phyloP scores from a whole-genome alignment of 2,888 invertebrate genomes.

The Aphidius colemani region DNA sequence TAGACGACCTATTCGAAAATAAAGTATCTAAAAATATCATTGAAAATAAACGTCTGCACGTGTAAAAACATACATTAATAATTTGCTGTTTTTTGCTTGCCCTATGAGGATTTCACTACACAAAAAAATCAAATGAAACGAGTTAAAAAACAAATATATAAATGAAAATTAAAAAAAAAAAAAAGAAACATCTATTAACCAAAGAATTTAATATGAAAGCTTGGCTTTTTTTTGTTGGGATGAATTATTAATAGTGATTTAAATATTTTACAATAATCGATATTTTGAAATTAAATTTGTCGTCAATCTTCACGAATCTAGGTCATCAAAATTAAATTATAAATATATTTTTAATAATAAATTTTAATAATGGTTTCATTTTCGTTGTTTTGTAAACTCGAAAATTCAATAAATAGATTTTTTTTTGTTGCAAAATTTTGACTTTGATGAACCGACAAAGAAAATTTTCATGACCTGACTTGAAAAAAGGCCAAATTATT shows the following conservation, averaged over 20 bases:
- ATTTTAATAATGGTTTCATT: background rate
- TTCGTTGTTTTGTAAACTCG: background rate
- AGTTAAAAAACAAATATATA: background rate
- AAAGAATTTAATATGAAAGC: too few species aligned
- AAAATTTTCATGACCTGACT: too few species aligned
- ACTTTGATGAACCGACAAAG: too few species aligned
- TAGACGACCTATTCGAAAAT: slow-evolving; percentile 52
- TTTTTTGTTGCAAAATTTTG: background rate
- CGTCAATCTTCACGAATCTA: too few species aligned
- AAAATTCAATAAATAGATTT: background rate
- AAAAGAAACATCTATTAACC: background rate
- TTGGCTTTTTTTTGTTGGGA: too few species aligned
- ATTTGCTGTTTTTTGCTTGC: slow-evolving; percentile 36
- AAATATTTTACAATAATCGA: too few species aligned
- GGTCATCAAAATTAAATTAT: too few species aligned
- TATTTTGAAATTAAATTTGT: too few species aligned
- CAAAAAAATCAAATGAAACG: background rate
- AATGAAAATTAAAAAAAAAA: background rate
- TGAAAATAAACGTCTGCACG: slow-evolving; percentile 56
- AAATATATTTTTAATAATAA: too few species aligned
- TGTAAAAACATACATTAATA: slow-evolving; percentile 56
- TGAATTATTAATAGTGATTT: too few species aligned
- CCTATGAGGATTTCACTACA: slow-evolving; percentile 8
- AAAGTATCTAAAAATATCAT: slow-evolving; percentile 52
- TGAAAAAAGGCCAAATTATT: too few species aligned